These are phyloP conservation scores for Ophioninae sp. DNA, from an alignment of 2,888 invertebrate genomes.

Conservation along the genomic window DNA sequence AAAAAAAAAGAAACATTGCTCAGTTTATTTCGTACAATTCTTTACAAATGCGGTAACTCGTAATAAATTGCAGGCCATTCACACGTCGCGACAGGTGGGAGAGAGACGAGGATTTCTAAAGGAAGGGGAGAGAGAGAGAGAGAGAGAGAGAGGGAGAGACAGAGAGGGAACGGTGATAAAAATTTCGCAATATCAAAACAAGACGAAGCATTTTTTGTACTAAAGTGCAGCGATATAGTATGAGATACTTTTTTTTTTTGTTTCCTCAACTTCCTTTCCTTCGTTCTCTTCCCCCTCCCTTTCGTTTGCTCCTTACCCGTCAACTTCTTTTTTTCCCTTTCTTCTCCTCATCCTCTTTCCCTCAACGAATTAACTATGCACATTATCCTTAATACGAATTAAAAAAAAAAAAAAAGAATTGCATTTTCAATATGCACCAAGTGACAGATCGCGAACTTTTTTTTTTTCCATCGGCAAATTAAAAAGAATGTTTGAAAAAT, in stretches of 20 bases:
- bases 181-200: conserved; percentile 74
- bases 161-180: conserved; percentile 72
- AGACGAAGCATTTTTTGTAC: conserved; percentile 78
- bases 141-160: conserved; percentile 28
- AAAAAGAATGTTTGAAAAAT: background rate
- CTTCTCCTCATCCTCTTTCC: background rate
- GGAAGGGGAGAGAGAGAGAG: background rate
- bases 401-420: conserved; percentile 72
- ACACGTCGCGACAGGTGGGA: conserved; percentile 72
- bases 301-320: background rate
- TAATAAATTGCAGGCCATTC: conserved; percentile 73
- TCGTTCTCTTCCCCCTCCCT: conserved; percentile 35
- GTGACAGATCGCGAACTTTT: conserved; percentile 67
- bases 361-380: conserved; percentile 71
- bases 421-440: conserved; percentile 72
- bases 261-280: conserved; percentile 43
- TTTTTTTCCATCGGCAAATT: background rate
- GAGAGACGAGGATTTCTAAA: background rate
- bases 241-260: conserved; percentile 66
- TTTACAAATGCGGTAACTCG: conserved; percentile 66
- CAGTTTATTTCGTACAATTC: conserved; percentile 63
- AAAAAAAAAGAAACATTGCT: conserved; percentile 62
- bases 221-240: conserved; percentile 80
- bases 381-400: conserved; percentile 71
- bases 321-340: conserved; percentile 3